These are phyloP conservation scores for Pelodiscus sinensis DNA, from an alignment of 2,113 vertebrate genomes.

Conservation along the genomic window DNA sequence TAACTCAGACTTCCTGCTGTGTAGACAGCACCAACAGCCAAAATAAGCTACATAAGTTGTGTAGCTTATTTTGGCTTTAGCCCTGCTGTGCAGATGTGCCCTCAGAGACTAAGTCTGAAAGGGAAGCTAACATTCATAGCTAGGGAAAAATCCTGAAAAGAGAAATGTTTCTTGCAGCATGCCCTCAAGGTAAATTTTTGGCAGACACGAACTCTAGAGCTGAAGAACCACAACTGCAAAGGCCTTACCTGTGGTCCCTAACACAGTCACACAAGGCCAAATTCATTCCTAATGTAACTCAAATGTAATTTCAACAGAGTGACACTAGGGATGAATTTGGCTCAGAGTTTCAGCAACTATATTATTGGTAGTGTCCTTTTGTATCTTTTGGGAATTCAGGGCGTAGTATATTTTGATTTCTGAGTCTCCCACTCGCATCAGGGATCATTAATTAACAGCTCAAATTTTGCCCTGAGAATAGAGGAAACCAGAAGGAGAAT, in stretches of 20 bases:
- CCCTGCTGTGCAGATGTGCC: too few species aligned
- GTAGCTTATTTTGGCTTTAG: too few species aligned
- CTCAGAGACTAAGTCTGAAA: neutral
- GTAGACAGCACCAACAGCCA: too few species aligned
- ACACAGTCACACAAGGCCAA: neutral
- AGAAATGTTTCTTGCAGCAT: neutral
- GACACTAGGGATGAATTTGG: neutral
- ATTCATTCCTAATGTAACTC: neutral
- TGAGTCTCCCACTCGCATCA: constrained; percentile 17
- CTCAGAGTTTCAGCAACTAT: constrained; percentile 9
- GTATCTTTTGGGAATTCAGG: neutral
- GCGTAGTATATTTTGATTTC: neutral
- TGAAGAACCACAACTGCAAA: neutral
- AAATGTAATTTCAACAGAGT: neutral
- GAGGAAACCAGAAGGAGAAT: neutral
- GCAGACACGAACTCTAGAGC: neutral
- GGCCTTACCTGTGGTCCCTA: neutral
- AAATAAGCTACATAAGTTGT: too few species aligned
- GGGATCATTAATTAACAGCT: constrained; percentile 16
- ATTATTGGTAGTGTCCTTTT: neutral
- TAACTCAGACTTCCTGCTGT: too few species aligned
- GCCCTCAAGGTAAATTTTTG: neutral
- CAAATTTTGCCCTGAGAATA: neutral
- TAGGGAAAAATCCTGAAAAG: neutral
- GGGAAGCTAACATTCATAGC: neutral